Conservation (phyloP, 1,140 invertebrate genomes). For the Lasioglossum baleicum region DNA sequence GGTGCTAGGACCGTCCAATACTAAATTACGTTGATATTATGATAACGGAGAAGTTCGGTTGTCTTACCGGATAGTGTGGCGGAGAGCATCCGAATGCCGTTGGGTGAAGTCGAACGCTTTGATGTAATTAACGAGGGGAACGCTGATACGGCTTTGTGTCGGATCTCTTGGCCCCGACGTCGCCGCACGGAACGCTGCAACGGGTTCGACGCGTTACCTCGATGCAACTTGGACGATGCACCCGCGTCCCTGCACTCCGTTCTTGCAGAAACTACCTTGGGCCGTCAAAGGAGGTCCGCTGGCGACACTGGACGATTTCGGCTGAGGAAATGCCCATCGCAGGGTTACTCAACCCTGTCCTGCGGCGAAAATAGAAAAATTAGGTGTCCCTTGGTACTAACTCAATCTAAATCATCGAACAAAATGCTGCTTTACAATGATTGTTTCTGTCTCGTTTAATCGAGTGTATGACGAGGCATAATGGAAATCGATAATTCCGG, state of each 20-base stretch:
- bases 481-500: background rate
- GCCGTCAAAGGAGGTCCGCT: no score
- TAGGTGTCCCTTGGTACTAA: no score
- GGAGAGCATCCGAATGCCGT: background rate
- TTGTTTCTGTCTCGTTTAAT: no score
- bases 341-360: no score
- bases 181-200: background rate
- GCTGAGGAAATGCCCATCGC: no score
- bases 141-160: slow-evolving; percentile 1
- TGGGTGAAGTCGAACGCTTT: background rate
- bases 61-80: background rate
- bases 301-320: no score
- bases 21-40: slow-evolving; percentile 40
- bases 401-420: no score
- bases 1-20: slow-evolving; percentile 13
- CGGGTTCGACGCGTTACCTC: no score
- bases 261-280: background rate
- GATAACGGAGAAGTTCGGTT: slow-evolving; percentile 26
- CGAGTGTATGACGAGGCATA: no score
- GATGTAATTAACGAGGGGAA: slow-evolving; percentile 3
- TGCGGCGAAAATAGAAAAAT: no score
- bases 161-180: background rate
- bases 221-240: no score
- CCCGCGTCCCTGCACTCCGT: background rate
- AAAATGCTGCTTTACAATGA: no score